Base-by-base conservation (phyloP, 2,888 invertebrate species). In the Sminthurides aquaticus region DNA sequence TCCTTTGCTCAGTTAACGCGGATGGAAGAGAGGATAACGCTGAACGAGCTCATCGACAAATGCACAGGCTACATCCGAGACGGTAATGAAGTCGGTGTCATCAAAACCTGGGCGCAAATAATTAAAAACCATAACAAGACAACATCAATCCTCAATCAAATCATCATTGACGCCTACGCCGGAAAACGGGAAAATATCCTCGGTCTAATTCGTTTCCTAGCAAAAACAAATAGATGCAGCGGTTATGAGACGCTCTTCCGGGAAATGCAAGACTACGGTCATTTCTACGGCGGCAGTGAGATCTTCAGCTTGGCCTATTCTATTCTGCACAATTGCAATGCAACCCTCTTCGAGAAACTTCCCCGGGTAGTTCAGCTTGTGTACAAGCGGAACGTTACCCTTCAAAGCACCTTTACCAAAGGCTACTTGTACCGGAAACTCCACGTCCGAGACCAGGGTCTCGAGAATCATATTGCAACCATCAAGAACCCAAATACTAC, bases 91-190 rank as follows among this genome's bases (percentile, higher is more conserved):
- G 25, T 64, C 1, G 64, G 64, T 3, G 26, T 54, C 15, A n/a
- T n/a, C 26, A 64, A 64, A 27, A 59, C 59, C n/a, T 64, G 64
- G 64, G 59, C 58, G 22, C 59, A 59, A 54, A 64, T 64, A 22
- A 27, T 60, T 26, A 64, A 59, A 20, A 59, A 25, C 1, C 52
- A 43, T n/a, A 60, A 15, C 24, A 52, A 59, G 27, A 29, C 54
- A 15, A 55, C 49, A 18, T 15, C 34, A 5, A 59, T 64, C 24
- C 59, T 64, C 15, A 64, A 64, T n/a, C 59, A 59, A 43, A 58
- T 64, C 20, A 64, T 64, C 11, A 54, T 48, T 18, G 59, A 59
- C 11, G 24, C 59, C 18, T 64, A 64, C 22, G 48, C 20, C 2
- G 64, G 64, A 20, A 59, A 60, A 25, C 27, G 64, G 20, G 64